Base-by-base conservation (phyloP, 2,888 invertebrate genomes). In the Acrobasis repandana region DNA sequence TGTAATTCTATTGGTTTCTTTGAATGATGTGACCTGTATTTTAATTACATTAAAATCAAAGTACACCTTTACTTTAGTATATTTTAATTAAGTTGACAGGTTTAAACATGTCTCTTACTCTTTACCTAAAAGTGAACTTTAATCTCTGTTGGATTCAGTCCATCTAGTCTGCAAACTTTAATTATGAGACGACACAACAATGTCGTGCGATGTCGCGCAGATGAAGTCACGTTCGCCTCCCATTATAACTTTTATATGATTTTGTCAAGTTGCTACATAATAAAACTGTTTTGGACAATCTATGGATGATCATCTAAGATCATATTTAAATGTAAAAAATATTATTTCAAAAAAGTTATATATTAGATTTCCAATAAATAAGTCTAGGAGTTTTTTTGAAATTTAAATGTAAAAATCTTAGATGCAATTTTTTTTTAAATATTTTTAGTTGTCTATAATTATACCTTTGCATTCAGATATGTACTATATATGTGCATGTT, bases 261-360 rank as follows among this genome's bases (percentile, higher is more conserved):
- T 71, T 72, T 73, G 72, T 79, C 70, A 77, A 73, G 68, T 63
- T n/a, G 11, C n/a, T 38, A 38, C 38, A 20, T 28, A 28, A 28
- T 8, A 28, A 28, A 28, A 28, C 28, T 28, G 28, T 6, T 28
- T 28, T 28, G 28, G 28, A 28, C 28, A 28, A 28, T 28, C 28
- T 28, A 28, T 28, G 28, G 2, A 6, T 28, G n/a, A n/a, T n/a
- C n/a, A n/a, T n/a, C n/a, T n/a, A n/a, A n/a, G n/a, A n/a, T n/a
- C n/a, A n/a, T n/a, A n/a, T n/a, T n/a, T n/a, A n/a, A n/a, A n/a
- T n/a, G n/a, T n/a, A n/a, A n/a, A n/a, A n/a, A n/a, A n/a, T n/a
- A n/a, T n/a, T n/a, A n/a, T n/a, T n/a, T n/a, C n/a, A n/a, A n/a
- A n/a, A n/a, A n/a, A n/a, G n/a, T n/a, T n/a, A n/a, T n/a, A n/a